phyloP scores from a whole-genome alignment of 2,113 vertebrate species.

The Cavia porcellus region DNA sequence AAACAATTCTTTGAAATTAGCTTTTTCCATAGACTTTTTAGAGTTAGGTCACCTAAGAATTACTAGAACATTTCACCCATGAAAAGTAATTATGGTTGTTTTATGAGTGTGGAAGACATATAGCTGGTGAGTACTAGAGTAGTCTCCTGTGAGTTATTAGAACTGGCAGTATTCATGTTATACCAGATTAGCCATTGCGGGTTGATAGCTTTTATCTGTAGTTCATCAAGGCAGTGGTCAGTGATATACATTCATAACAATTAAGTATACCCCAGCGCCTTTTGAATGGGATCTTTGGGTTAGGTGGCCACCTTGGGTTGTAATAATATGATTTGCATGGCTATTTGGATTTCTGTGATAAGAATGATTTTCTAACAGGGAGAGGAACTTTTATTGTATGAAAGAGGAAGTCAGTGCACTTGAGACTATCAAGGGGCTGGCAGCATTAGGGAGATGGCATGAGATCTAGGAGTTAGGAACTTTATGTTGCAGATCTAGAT shows the following conservation, averaged over 20 bases:
- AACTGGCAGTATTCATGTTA: slow-evolving; percentile 85
- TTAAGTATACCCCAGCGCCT: background rate
- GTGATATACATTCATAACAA: slow-evolving; percentile 34
- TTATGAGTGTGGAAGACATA: slow-evolving; percentile 87
- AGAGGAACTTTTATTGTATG: background rate
- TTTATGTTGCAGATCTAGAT: background rate
- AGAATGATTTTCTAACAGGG: background rate
- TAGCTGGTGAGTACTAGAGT: slow-evolving; percentile 85
- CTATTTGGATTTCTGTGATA: background rate
- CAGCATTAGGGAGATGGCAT: background rate
- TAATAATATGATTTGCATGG: background rate
- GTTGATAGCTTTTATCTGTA: slow-evolving; percentile 84
- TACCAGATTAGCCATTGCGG: slow-evolving; percentile 86
- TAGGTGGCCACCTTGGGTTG: slow-evolving; percentile 30
- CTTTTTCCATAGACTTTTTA: slow-evolving; percentile 52
- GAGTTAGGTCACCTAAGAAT: slow-evolving; percentile 86
- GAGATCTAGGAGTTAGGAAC: background rate
- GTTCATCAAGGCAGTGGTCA: slow-evolving; percentile 80
- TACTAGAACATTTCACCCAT: slow-evolving; percentile 84
- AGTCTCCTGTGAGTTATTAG: slow-evolving; percentile 87
- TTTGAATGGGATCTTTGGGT: slow-evolving; percentile 14
- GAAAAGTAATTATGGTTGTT: slow-evolving; percentile 88
- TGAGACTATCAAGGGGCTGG: background rate
- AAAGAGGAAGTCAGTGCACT: background rate
- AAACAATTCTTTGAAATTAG: slow-evolving; percentile 67